phyloP scores from a whole-genome alignment of 92 coral and sea anemone genomes.

The Actinernus sp. region DNA sequence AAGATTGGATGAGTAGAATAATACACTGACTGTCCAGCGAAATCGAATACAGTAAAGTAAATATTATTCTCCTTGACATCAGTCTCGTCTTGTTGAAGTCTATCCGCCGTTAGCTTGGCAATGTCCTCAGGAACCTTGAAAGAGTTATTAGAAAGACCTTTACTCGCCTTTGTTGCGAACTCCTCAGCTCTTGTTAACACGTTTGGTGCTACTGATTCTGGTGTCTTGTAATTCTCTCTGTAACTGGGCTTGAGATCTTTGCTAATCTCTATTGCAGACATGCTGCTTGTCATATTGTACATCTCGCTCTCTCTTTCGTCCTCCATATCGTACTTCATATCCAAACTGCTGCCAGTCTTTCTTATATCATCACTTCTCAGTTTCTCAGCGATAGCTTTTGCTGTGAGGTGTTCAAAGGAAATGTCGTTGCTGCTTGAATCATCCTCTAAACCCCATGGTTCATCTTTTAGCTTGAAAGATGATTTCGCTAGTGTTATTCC shows the following conservation, averaged over 20 bases:
- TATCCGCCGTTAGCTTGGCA: slow-evolving; percentile 4
- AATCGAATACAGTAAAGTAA: slow-evolving; percentile 58
- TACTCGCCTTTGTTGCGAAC: too few relatives aligned
- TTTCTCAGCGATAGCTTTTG: slow-evolving; percentile 8
- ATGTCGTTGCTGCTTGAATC: slow-evolving; percentile 1
- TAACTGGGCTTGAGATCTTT: too few relatives aligned
- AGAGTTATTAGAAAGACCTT: too few relatives aligned
- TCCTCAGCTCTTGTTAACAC: too few relatives aligned
- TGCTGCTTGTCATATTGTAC: too few relatives aligned
- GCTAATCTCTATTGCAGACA: too few relatives aligned
- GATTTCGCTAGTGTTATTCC: slow-evolving; percentile 37
- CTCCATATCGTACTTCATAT: too few relatives aligned
- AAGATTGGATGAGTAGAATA: slow-evolving; percentile 73
- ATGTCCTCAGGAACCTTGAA: slow-evolving; percentile 49
- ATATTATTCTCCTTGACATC: slow-evolving; percentile 5
- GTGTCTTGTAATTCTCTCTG: too few relatives aligned
- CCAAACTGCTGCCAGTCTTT: too few relatives aligned
- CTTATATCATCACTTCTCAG: too few relatives aligned
- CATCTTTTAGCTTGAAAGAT: slow-evolving; percentile 7
- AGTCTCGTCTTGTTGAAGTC: slow-evolving; percentile 7
- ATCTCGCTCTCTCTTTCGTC: too few relatives aligned
- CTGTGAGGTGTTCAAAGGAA: slow-evolving; percentile 14
- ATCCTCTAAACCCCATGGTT: slow-evolving; percentile 13
- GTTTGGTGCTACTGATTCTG: too few relatives aligned
- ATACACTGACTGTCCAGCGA: slow-evolving; percentile 80